Conservation (phyloP, 1,140 invertebrate species). For the Drosophila truncata region DNA sequence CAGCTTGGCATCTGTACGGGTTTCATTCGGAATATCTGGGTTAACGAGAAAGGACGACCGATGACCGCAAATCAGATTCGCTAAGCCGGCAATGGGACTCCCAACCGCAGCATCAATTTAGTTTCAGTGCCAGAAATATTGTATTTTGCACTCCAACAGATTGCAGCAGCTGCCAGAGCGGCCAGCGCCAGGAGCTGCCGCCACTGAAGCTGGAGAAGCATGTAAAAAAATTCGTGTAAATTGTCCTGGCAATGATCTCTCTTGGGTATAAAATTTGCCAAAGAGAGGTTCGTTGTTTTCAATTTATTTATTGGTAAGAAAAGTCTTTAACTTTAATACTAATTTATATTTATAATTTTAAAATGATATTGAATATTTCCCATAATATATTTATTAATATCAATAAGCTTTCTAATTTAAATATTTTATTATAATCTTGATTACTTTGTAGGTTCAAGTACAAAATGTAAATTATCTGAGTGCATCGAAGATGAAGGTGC, state of each 20-base stretch:
- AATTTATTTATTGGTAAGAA: neutral
- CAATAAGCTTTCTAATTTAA: too few relatives aligned
- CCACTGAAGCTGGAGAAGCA: constrained; percentile 1
- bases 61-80: constrained; percentile 78
- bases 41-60: constrained; percentile 61
- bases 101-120: constrained; percentile 60
- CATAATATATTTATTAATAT: too few relatives aligned
- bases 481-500: constrained; percentile 7
- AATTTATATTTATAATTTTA: too few relatives aligned
- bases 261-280: neutral
- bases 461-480: neutral
- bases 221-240: neutral
- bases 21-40: constrained; percentile 49
- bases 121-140: constrained; percentile 31
- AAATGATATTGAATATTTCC: too few relatives aligned
- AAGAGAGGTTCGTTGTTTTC: neutral
- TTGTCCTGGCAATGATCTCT: neutral
- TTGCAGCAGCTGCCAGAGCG: constrained; percentile 64
- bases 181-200: constrained; percentile 23
- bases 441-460: neutral
- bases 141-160: constrained; percentile 56
- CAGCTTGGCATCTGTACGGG: constrained; percentile 44
- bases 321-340: too few relatives aligned
- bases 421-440: too few relatives aligned
- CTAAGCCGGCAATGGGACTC: constrained; percentile 68